Base-by-base conservation (phyloP, 2,113 vertebrate species). In the Puffinus mauretanicus region DNA sequence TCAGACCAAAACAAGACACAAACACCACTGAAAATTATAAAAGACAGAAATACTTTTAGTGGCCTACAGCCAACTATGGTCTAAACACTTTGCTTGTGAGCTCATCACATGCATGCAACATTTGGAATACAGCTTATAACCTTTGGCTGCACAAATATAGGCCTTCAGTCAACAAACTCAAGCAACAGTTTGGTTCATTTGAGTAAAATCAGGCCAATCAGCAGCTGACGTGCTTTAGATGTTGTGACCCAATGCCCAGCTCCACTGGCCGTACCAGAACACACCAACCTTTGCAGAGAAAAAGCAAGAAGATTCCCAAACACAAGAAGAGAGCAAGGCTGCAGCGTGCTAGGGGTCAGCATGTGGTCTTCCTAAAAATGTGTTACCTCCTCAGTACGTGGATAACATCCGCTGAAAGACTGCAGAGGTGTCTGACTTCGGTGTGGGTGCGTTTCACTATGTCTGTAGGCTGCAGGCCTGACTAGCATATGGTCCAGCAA, bases 1-100 rank as follows among this genome's bases (percentile, higher is more conserved):
- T 91, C 86, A 95, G 46, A 97, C 84, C 70, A 93, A 95, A 95
- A 85, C 83, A 94, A 94, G 46, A 73, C 26, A 88, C 62, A 93
- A 94, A 49, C 49, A 93, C 16, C 67, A 92, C 60, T 60, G 82
- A 3, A 22, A 91, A 94, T 42, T 71, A 67, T 30, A 47, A 88
- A 93, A 96, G 79, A 90, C 79, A 81, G 51, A 92, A 94, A 92
- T 66, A 95, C 81, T 89, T 84, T 11, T 16, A 76, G 61, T 93
- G 95, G 94, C 93, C 40, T 91, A 61, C 19, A 89, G 94, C 92
- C 90, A 96, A 20, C 42, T 86, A 13, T 30, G 82, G 71, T 82
- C 72, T 91, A 92, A 96, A 89, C 83, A 55, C 58, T 84, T 70
- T n/a, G 40, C 61, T 79, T 64, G 34, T 76, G 36, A 88, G 77